phyloP scores from a whole-genome alignment of 2,888 invertebrate genomes.

The Autographa gamma region DNA sequence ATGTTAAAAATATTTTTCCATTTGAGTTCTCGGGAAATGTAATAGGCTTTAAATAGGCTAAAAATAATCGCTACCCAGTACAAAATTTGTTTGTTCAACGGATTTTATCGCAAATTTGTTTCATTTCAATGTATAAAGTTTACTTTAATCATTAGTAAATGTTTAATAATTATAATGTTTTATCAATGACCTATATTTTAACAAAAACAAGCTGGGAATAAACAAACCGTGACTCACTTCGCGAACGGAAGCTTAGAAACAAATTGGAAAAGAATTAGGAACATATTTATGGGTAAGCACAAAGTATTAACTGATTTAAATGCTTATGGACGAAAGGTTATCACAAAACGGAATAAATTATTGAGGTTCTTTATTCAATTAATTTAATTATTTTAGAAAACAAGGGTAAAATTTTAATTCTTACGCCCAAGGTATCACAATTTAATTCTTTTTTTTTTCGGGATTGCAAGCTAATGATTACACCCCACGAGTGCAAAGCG shows the following conservation, averaged over 20 bases:
- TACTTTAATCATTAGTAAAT: neutral
- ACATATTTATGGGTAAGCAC: constrained; percentile 51
- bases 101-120: no score
- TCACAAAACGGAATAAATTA: constrained; percentile 15
- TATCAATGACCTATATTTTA: constrained; percentile 44
- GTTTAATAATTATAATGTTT: constrained; percentile 19
- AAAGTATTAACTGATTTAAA: constrained; percentile 27
- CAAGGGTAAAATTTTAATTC: neutral
- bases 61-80: no score
- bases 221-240: constrained; percentile 65
- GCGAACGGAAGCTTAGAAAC: constrained; percentile 62
- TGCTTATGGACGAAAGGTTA: constrained; percentile 23
- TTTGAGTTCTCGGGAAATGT: no score
- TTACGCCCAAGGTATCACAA: no score
- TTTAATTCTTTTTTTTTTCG: no score
- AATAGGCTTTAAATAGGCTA: no score
- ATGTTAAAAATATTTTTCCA: no score
- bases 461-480: no score
- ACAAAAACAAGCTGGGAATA: constrained; percentile 49
- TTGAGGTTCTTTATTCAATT: neutral
- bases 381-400: neutral
- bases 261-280: constrained; percentile 69
- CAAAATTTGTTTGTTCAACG: no score
- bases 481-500: no score
- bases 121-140: no score